Base-by-base conservation (phyloP, 2,888 invertebrate species). In the Metellina segmentata region DNA sequence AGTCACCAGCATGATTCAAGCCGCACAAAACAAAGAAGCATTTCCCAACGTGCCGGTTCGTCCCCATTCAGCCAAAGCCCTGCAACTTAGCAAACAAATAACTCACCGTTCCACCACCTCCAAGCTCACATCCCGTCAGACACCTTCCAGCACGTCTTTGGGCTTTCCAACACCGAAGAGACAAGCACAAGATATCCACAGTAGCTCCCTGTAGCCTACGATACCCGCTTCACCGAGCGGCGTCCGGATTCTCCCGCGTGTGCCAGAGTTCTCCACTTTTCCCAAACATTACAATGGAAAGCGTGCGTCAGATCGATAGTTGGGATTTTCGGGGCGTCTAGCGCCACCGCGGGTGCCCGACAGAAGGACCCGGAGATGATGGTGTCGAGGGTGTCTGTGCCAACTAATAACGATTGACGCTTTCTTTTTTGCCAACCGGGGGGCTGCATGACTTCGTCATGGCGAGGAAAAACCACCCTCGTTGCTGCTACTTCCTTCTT, bases 281-380 rank as follows among this genome's bases (percentile, higher is more conserved):
- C 61, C 81, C 20, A 87, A 83, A 81, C 91, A 82, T 49, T 8
- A 20, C 70, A 81, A 34, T 51, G 79, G 69, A 9, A 70, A 61
- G 69, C 34, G 77, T 48, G 49, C 70, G 7, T 13, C n/a, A 87
- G 87, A 87, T 87, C 87, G 87, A 87, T 87, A 83, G 71, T 82
- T 77, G 81, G 89, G 86, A 75, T 79, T 85, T 82, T 75, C 83
- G 61, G 53, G 70, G 72, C 90, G 86, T 91, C 87, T 79, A 91
- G 91, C 91, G 91, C 91, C 91, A 87, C 91, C 87, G 74, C 52
- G 81, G 89, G 70, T 51, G 82, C 71, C 16, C 20, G 71, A 52
- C 49, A 69, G 71, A 52, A 49, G 70, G 72, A 34, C 77, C 7
- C 48, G 20, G 53, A 7, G 53, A 79, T 70, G 52, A 72, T 49